A percentile compares a stretch with the other conserved stretches of the same genome.
Conservation (phyloP, 2,888 invertebrate species). For the Drosophila atripex region DNA sequence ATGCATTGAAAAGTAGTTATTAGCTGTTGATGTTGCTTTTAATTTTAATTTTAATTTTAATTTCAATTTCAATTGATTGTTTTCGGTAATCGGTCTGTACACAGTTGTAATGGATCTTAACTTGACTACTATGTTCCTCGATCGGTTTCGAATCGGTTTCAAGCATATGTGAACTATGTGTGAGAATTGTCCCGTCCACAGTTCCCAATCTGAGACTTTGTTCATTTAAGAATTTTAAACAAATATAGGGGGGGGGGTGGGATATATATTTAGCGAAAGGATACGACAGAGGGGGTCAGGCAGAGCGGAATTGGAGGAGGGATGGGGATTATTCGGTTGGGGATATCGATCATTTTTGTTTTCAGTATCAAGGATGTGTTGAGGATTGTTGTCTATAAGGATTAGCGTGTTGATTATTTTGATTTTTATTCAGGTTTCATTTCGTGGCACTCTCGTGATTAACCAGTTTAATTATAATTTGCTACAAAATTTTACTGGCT, state of each 20-base stretch:
- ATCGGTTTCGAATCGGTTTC: constrained; percentile 41
- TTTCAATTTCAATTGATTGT: constrained; percentile 22
- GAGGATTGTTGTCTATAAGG: constrained; percentile 59
- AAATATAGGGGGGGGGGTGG: constrained; percentile 43
- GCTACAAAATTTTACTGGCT: constrained; percentile 48
- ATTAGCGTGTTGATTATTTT: constrained; percentile 59
- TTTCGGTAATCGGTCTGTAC: constrained; percentile 61
- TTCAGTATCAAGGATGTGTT: constrained; percentile 61
- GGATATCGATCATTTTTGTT: constrained; percentile 48
- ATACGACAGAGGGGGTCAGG: constrained; percentile 63
- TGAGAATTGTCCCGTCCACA: constrained; percentile 91
- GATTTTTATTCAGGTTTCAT: constrained; percentile 30
- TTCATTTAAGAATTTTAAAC: constrained; percentile 63
- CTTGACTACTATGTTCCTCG: constrained; percentile 49
- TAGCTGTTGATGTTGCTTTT: constrained; percentile 57
- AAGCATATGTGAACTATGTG: constrained; percentile 86
- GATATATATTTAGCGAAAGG: constrained; percentile 61
- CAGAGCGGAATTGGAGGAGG: constrained; percentile 38
- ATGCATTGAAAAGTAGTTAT: constrained; percentile 76
- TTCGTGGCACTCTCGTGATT: constrained; percentile 25
- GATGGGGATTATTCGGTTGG: constrained; percentile 43
- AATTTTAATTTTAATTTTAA: no score
- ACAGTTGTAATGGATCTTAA: constrained; percentile 60
- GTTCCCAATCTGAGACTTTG: constrained; percentile 89
- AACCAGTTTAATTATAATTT: constrained; percentile 29